A percentile compares a stretch with the other conserved stretches of the same genome.
Evolutionary conservation across 2,797 vertebrate species (phyloP).

Genomic region (Oceanodroma leucorhoa): DNA sequence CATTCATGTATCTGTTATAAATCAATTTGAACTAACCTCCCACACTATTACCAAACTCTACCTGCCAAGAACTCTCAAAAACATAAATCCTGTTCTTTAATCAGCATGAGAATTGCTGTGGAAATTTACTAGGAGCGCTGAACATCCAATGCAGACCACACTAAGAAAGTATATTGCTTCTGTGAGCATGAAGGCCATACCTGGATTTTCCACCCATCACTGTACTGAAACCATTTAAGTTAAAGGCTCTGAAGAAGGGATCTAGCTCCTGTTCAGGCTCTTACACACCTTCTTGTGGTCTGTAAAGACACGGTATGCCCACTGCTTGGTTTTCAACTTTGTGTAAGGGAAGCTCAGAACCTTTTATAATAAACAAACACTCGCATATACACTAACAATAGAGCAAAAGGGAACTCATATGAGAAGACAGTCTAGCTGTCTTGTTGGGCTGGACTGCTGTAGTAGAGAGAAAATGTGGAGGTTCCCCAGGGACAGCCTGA

Average conservation of each 20-base stretch:
- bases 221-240: not conserved
- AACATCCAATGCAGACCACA: not conserved
- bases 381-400: not conserved
- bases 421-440: not conserved
- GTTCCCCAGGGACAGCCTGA: not conserved
- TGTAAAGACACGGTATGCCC: fast-evolving
- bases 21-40: not conserved
- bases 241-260: not conserved
- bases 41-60: not conserved
- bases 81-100: not conserved
- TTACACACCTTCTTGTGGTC: not conserved
- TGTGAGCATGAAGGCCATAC: not conserved
- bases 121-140: not conserved
- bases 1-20: not conserved
- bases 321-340: not conserved
- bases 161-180: not conserved
- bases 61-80: slow-evolving; percentile 23
- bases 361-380: not conserved
- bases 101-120: not conserved
- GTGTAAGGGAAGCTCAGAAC: not conserved
- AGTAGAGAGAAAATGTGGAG: not conserved
- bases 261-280: not conserved
- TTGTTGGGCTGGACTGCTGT: not conserved
- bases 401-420: not conserved
- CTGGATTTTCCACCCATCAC: not conserved